These are phyloP conservation scores for Catocala nupta DNA, from an alignment of 2,888 invertebrate species.

Conservation along the genomic window DNA sequence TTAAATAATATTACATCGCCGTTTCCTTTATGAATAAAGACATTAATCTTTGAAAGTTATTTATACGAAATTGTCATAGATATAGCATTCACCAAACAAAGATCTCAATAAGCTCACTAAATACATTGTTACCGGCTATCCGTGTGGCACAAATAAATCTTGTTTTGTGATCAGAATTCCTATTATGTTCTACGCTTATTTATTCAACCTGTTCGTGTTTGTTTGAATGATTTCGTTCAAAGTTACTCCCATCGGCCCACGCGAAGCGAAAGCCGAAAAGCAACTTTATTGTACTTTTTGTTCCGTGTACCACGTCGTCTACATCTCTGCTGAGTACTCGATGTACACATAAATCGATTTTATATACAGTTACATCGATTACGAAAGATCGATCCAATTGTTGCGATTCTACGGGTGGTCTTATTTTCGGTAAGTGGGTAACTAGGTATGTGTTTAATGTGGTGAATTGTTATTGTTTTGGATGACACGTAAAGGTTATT, in stretches of 20 bases:
- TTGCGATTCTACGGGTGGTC: conserved; percentile 55
- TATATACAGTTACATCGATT: conserved; percentile 60
- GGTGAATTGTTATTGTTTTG: conserved; percentile 37
- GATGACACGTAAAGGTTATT: conserved; percentile 32
- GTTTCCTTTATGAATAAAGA: conserved; percentile 36
- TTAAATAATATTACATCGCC: conserved; percentile 25
- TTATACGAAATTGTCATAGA: conserved; percentile 34
- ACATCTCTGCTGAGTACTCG: conserved; percentile 38
- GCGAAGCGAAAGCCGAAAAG: conserved; percentile 60
- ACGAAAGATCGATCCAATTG: conserved; percentile 61
- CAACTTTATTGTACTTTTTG: conserved; percentile 59
- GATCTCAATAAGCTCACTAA: conserved; percentile 41
- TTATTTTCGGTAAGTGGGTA: conserved; percentile 41
- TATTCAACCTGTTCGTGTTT: conserved; percentile 80
- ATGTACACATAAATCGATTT: conserved; percentile 58
- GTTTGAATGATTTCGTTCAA: conserved; percentile 70
- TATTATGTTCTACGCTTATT: conserved; percentile 58
- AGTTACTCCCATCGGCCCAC: conserved; percentile 68
- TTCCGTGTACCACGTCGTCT: conserved; percentile 55
- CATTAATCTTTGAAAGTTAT: conserved; percentile 28
- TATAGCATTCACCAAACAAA: conserved; percentile 30
- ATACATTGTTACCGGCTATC: conserved; percentile 39
- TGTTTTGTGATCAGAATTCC: conserved; percentile 41
- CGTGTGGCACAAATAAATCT: conserved; percentile 46
- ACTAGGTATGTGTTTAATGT: conserved; percentile 38